Conservation (phyloP, 2,888 invertebrate species). For the Mechanitis messenoides region DNA sequence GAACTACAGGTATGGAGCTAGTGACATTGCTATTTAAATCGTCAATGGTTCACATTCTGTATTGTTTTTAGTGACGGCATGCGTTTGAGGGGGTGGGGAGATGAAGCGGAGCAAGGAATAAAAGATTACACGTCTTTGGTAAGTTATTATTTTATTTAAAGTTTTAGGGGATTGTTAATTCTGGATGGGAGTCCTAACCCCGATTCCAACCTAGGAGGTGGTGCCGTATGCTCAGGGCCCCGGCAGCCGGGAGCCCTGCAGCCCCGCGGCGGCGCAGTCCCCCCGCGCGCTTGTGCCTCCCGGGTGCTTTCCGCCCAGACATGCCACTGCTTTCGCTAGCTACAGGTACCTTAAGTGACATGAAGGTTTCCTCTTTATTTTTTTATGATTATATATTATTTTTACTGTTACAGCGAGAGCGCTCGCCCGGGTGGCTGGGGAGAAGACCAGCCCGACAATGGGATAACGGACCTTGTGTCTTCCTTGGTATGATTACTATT, state of each 20-base stretch:
- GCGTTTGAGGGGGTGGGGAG: too few relatives aligned
- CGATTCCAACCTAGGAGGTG: too few relatives aligned
- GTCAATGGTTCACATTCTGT: too few relatives aligned
- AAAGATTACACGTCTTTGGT: too few relatives aligned
- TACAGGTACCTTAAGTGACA: conserved; percentile 46
- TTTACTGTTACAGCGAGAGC: conserved; percentile 54
- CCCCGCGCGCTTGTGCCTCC: conserved; percentile 61
- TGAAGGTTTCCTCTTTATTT: conserved; percentile 14
- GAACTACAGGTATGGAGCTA: conserved; percentile 4
- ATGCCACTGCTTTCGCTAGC: conserved; percentile 53
- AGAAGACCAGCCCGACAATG: conserved; percentile 43
- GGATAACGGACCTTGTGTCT: conserved; percentile 56
- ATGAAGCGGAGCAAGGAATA: too few relatives aligned
- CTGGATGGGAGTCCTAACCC: too few relatives aligned
- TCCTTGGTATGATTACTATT: conserved; percentile 53
- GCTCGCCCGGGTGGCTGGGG: conserved; percentile 60
- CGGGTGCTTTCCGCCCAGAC: conserved; percentile 60
- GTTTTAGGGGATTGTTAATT: too few relatives aligned
- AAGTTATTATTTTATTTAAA: too few relatives aligned
- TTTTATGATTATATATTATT: not conserved
- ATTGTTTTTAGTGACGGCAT: too few relatives aligned
- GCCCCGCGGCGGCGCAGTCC: conserved; percentile 52
- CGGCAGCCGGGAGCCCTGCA: conserved; percentile 47
- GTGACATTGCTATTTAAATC: too few relatives aligned
- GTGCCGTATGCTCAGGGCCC: too few relatives aligned